Evolutionary conservation across 1,140 invertebrate genomes (phyloP).

Genomic region (Drosophila biarmipes): DNA sequence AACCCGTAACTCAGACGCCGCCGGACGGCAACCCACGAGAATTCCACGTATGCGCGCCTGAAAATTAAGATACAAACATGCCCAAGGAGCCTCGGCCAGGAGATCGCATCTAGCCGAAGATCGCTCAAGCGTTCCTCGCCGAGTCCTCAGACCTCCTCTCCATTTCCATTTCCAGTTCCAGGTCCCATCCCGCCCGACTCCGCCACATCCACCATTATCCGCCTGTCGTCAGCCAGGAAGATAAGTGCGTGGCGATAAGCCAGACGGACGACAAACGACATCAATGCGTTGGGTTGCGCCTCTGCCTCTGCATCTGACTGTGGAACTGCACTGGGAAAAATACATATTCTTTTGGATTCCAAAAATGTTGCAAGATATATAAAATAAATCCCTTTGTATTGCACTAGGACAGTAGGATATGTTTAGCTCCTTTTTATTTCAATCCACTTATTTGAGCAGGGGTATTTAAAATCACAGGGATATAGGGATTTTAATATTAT

Average conservation of each 20-base stretch:
- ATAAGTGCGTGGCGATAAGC: slow-evolving; percentile 82
- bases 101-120: slow-evolving; percentile 65
- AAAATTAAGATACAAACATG: slow-evolving; percentile 81
- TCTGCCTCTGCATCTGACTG: slow-evolving; percentile 58
- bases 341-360: neutral
- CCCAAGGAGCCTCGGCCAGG: slow-evolving; percentile 67
- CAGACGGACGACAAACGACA: slow-evolving; percentile 71
- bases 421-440: too few relatives aligned
- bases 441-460: too few relatives aligned
- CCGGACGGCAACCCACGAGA: slow-evolving; percentile 47
- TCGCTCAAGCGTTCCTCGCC: slow-evolving; percentile 65
- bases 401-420: too few relatives aligned
- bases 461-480: too few relatives aligned
- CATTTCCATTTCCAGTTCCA: neutral
- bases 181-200: slow-evolving; percentile 6
- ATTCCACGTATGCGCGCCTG: slow-evolving; percentile 80
- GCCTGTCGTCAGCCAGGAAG: slow-evolving; percentile 55
- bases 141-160: slow-evolving; percentile 19
- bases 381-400: too few relatives aligned
- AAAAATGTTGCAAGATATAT: too few relatives aligned
- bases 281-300: slow-evolving; percentile 74
- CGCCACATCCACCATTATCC: slow-evolving; percentile 18
- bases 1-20: slow-evolving; percentile 79
- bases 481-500: too few relatives aligned
- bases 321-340: neutral